Base-by-base conservation (phyloP, 2,797 vertebrate species). In the Enteromius anoplus region DNA sequence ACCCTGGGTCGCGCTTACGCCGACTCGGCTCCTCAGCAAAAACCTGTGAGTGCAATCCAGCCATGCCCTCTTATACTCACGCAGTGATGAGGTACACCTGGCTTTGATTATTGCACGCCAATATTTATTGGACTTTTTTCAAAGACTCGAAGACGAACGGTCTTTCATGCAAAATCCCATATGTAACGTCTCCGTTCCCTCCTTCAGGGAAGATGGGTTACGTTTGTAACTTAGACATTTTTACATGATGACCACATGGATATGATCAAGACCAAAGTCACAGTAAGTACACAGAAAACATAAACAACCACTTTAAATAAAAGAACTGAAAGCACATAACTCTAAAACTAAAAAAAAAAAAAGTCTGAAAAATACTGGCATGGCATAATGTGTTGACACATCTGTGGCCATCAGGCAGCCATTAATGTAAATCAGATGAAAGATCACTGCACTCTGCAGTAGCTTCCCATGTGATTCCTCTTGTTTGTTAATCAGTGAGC, bases 371-470 rank as follows among this genome's bases (percentile, higher is more conserved):
- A 42, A 60, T 55, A 34, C 11, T 70, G 78, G 51, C 51, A 45
- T 80, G 32, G 32, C 19, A 40, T 40, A n/a, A 40, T 42, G 73
- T 26, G n/a, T 75, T 60, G 34, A 40, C 21, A 58, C 14, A 75
- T 23, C 72, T 58, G 72, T 75, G 49, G 51, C 14, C 32, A 55
- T 37, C 51, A 53, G 49, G 29, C 19, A 23, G 32, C 5, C 26
- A 71, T 62, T 53, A 79, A 79, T 71, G 68, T 71, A 47, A 80
- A 80, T 71, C 40, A 71, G 40, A 62, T 6, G 3, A 71, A 42
- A 62, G 55, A 47, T 72, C 55, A 14, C 45, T 40, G 32, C 12
- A 7, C 40, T 66, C 42, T 60, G 64, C 76, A 66, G 17, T 68
- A 70, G 51, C 37, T 70, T 37, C 51, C 47, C 37, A 62, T 29